Percentiles rank a stretch among this genome's conserved stretches.
These are phyloP conservation scores for Parthenolecanium corni DNA, from an alignment of 2,888 invertebrate genomes.

Conservation along the genomic window DNA sequence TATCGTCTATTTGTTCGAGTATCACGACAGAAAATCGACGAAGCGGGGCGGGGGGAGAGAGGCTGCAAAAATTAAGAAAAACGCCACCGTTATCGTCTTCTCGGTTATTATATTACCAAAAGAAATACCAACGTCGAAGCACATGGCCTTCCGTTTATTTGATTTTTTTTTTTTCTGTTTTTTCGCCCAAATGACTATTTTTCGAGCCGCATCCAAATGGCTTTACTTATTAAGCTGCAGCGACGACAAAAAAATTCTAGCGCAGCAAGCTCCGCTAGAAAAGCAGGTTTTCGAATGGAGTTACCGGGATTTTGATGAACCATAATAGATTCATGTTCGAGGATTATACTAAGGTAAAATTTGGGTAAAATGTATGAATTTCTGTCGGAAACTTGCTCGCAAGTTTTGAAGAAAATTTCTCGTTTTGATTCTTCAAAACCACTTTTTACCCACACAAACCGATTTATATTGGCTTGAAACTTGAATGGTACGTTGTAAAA, in stretches of 20 bases:
- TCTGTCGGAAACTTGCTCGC: too few species aligned
- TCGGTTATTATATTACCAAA: conserved; percentile 9
- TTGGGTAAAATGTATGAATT: too few species aligned
- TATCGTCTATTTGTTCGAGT: not conserved
- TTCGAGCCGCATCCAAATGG: conserved; percentile 19
- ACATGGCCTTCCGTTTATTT: conserved; percentile 8
- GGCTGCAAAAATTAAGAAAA: not conserved
- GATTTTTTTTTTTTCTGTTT: not conserved
- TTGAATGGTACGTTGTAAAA: too few species aligned
- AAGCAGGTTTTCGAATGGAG: too few species aligned
- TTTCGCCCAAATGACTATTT: not conserved
- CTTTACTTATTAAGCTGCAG: conserved; percentile 12
- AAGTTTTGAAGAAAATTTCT: too few species aligned
- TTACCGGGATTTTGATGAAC: too few species aligned
- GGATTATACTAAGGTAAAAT: too few species aligned
- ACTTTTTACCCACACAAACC: too few species aligned
- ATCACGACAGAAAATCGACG: not conserved
- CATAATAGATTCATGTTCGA: too few species aligned
- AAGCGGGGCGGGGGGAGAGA: not conserved
- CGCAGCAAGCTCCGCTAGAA: too few species aligned
- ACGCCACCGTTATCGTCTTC: conserved; percentile 12
- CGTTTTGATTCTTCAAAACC: too few species aligned
- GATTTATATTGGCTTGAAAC: too few species aligned
- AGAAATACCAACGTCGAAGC: not conserved
- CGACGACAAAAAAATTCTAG: not conserved